Evolutionary conservation across 2,113 vertebrate genomes (phyloP), one percentile per base, ranked within the genome.

Genomic region (Shinisaurus crocodilurus): DNA sequence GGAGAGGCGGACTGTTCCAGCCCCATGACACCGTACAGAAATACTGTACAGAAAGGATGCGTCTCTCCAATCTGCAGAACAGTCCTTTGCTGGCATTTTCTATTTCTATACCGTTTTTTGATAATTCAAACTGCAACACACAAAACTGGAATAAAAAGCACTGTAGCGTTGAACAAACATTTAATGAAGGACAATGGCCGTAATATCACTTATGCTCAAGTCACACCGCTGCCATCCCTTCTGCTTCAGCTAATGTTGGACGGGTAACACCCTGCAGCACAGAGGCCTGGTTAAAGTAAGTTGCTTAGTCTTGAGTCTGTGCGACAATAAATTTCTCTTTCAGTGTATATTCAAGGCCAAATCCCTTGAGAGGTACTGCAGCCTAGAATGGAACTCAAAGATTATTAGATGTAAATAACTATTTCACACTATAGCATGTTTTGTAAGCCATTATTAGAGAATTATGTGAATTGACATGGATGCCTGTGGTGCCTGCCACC

Each of bases 381-480:
- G 67, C 43, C 43, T 72, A 50, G 45, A 72, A 86, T 54, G 50
- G 25, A 86, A 63, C 23, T 13, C 18, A n/a, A 34, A 23, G 5
- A 54, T 70, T 69, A 43, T 0, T 85, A 50, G 2, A 5, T 40
- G n/a, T 16, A 40, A 16, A 70, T n/a, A 82, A 72, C 90, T 84
- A 81, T 90, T 80, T 72, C 37, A 70, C 75, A 27, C 0, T 40
- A 87, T 70, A 23, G 86, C 37, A 43, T 2, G 43, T 69, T 84
- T 65, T 89, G 57, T 18, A 32, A 76, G 10, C 18, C 3, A 63
- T 75, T 72, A 84, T 43, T 57, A 79, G 20, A 63, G 79, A 50
- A 67, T 92, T 72, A 90, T 92, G 70, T 0, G 15, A 92, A 82
- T 81, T 75, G 91, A 90, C 32, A 85, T 89, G 90, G 92, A 75